Base-by-base conservation (phyloP, 2,113 vertebrate genomes). In the Xenopus laevis region DNA sequence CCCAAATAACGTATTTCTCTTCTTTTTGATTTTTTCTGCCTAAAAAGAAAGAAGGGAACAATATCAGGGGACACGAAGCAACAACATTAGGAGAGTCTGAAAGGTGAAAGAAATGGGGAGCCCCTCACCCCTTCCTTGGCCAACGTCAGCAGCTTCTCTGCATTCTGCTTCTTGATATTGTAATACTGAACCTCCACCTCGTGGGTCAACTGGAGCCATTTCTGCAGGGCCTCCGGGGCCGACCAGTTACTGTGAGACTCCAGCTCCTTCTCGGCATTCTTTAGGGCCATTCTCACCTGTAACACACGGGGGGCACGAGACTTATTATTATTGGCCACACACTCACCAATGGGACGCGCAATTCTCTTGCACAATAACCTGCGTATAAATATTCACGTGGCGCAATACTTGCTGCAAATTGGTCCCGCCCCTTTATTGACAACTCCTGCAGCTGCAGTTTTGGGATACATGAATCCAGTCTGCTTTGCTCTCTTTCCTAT, bases 1-100 rank as follows among this genome's bases (percentile, higher is more conserved):
- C 12, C 97, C 97, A 60, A 99, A 98, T 57, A 99, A 87, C 0
- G 97, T 98, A 83, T 96, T 99, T 63, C 97, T 87, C 86, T 99
- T 99, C 92, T 98, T 98, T 79, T 99, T 99, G n/a, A 99, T 98
- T 83, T 99, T 99, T 73, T 99, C 97, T 23, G 97, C 97, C 90
- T 92, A 81, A 7, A 85, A 79, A 11, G 77, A 4, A 40, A 4
- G 15, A 75, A 40, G 0, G 46, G 33, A 27, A 57, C 2, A 13
- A 2, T 2, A 2, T n/a, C n/a, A n/a, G n/a, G n/a, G n/a, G n/a
- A n/a, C n/a, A n/a, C n/a, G n/a, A n/a, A n/a, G n/a, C n/a, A n/a
- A n/a, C n/a, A n/a, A n/a, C n/a, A n/a, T n/a, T n/a, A n/a, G n/a
- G n/a, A n/a, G n/a, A n/a, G n/a, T n/a, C n/a, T n/a, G n/a, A n/a